Conservation (phyloP, 2,113 vertebrate species). For the Hyla sarda region DNA sequence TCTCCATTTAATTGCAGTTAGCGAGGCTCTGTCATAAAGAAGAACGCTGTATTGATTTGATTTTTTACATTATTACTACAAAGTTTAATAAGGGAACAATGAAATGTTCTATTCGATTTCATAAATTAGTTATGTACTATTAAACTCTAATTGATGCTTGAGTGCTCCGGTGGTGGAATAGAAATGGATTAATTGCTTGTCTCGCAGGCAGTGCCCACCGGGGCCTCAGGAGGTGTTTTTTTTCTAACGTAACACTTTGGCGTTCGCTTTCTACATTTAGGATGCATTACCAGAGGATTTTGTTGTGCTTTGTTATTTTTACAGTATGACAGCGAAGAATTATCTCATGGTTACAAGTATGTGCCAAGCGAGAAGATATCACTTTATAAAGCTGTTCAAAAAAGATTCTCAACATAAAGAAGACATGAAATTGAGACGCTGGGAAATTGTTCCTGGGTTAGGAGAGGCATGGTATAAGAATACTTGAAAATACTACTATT, state of each 20-base stretch:
- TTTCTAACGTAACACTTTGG: neutral
- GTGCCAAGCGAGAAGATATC: neutral
- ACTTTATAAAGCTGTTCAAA: neutral
- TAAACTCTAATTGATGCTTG: conserved; percentile 48
- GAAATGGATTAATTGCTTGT: conserved; percentile 52
- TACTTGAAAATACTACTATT: neutral
- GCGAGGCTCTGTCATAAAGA: neutral
- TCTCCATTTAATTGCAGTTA: neutral
- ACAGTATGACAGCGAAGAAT: neutral
- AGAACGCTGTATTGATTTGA: conserved; percentile 8
- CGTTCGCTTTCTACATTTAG: neutral
- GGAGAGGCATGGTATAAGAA: neutral
- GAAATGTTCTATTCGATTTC: conserved; percentile 30
- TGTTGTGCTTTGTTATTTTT: neutral
- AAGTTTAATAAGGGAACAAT: conserved; percentile 47
- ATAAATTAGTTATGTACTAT: conserved; percentile 51
- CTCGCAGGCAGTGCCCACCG: neutral
- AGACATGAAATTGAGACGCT: conserved; percentile 3
- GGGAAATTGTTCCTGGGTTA: neutral
- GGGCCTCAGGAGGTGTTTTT: neutral
- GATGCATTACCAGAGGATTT: neutral
- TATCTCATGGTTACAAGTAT: neutral
- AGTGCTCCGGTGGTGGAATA: conserved; percentile 12
- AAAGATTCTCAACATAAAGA: conserved; percentile 17
- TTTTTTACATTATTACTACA: conserved; percentile 28